Percentiles rank a stretch among this genome's conserved stretches.
These are phyloP conservation scores for Holacanthella duospinosa DNA, from an alignment of 2,888 invertebrate genomes.

Conservation along the genomic window DNA sequence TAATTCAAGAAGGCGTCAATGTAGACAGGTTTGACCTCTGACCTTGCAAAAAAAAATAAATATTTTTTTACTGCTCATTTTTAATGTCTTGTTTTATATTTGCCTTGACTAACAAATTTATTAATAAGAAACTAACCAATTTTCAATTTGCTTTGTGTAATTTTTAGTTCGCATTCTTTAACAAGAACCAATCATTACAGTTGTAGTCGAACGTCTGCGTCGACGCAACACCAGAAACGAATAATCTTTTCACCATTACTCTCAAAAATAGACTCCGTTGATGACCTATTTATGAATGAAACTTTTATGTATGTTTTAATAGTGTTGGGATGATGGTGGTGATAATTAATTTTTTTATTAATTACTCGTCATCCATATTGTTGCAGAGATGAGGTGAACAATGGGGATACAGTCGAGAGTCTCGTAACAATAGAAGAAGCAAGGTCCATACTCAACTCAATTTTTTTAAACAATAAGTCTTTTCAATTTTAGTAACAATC, in stretches of 20 bases:
- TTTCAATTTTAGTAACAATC: too few relatives aligned
- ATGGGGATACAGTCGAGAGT: not conserved
- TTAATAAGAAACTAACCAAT: not conserved
- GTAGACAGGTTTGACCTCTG: conserved; percentile 26
- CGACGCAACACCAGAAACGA: not conserved
- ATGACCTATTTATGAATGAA: conserved; percentile 5
- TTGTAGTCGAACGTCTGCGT: not conserved
- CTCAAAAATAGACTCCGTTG: conserved; percentile 4
- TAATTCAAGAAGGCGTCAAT: conserved; percentile 33
- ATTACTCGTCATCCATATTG: not conserved
- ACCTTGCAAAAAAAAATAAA: not conserved
- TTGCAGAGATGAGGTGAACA: not conserved
- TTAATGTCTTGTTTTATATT: not conserved
- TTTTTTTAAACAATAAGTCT: too few relatives aligned
- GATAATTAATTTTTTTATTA: not conserved
- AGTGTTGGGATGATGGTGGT: not conserved
- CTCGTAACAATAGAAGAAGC: not conserved
- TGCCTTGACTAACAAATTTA: not conserved
- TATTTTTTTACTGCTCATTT: not conserved
- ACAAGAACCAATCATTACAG: not conserved
- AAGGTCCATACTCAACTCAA: conserved; percentile 1
- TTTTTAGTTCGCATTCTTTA: conserved; percentile 6
- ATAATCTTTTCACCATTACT: not conserved
- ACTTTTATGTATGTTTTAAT: conserved; percentile 3
- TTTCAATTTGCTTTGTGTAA: not conserved